Evolutionary conservation across 2,113 vertebrate genomes (phyloP).

Genomic region (Platysternon megacephalum): DNA sequence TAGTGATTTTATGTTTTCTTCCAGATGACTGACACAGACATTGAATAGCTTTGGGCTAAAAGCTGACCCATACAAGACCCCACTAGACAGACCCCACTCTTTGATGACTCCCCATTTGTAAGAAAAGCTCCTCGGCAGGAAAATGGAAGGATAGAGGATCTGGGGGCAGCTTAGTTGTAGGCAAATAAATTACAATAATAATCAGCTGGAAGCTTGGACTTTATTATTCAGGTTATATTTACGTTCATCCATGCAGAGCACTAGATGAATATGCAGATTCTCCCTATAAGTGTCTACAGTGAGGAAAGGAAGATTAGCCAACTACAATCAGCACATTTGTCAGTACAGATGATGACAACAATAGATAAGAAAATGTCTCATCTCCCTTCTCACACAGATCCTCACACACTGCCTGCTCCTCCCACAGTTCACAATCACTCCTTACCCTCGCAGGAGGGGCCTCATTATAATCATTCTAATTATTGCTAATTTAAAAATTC

Average conservation of each 20-base stretch:
- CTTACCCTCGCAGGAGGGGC: background rate
- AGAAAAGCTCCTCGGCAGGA: background rate
- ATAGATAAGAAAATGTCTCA: accelerated
- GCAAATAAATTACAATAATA: background rate
- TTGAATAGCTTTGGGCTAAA: background rate
- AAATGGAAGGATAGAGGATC: background rate
- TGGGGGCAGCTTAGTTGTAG: no score
- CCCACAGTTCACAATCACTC: background rate
- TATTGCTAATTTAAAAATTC: background rate
- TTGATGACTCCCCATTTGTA: background rate
- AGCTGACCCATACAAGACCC: background rate
- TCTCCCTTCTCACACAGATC: no score
- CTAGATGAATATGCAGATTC: accelerated
- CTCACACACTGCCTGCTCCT: no score
- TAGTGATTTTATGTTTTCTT: background rate
- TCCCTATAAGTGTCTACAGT: accelerated
- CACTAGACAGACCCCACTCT: background rate
- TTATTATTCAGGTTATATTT: background rate
- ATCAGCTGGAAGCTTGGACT: background rate
- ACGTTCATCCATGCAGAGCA: accelerated
- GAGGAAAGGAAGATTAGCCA: background rate
- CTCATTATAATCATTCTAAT: background rate
- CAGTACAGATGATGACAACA: background rate
- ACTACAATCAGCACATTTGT: background rate
- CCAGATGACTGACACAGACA: background rate